These are phyloP conservation scores for Phengaris alcon DNA, from an alignment of 2,888 invertebrate genomes.

Conservation along the genomic window DNA sequence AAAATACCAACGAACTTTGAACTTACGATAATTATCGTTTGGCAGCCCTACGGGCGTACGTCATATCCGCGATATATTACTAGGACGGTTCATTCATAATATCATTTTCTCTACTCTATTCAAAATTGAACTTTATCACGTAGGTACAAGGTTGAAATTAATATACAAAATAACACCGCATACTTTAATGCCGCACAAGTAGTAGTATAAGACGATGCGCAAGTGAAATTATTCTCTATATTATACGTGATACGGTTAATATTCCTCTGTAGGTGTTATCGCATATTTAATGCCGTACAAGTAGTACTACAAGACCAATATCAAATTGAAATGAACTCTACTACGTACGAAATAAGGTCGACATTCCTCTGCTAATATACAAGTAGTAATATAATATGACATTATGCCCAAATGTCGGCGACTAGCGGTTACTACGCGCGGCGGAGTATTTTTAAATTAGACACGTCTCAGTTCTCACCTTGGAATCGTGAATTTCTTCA, in stretches of 20 bases:
- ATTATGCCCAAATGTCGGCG: constrained; percentile 7
- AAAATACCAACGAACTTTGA: constrained; percentile 8
- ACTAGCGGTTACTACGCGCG: constrained; percentile 21
- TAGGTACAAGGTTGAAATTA: background rate
- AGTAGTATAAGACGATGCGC: background rate
- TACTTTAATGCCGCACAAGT: background rate
- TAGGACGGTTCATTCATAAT: constrained; percentile 8
- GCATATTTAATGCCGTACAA: background rate
- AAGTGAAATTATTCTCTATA: background rate
- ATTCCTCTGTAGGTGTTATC: background rate
- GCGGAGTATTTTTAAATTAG: constrained; percentile 17
- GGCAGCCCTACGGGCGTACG: constrained; percentile 3
- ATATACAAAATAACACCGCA: background rate
- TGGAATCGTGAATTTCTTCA: constrained; percentile 26
- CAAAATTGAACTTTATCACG: background rate
- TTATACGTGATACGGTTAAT: background rate
- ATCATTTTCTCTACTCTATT: background rate
- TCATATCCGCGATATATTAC: constrained; percentile 2
- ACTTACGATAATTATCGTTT: background rate
- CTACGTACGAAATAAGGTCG: background rate
- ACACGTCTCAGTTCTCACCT: constrained; percentile 8
- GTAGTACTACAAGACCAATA: background rate
- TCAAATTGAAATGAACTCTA: background rate
- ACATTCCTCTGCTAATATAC: background rate
- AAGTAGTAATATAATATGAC: background rate